Base-by-base conservation (phyloP, 2,888 invertebrate species). In the Protophormia terraenovae region DNA sequence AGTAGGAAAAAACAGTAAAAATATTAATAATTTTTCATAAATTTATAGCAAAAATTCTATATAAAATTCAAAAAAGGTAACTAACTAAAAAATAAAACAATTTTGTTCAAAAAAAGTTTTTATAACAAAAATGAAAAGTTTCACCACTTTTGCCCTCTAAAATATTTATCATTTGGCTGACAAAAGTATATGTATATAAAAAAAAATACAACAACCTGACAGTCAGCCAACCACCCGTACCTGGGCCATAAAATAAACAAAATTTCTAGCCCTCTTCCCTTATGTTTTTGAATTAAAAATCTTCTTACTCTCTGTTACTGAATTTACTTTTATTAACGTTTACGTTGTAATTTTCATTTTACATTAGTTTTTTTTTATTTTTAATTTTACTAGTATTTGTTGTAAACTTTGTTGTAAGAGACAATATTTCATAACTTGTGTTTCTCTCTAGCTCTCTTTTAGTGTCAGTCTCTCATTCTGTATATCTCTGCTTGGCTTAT, bases 121-220 rank as follows among this genome's bases (percentile, higher is more conserved):
- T 35, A 10, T n/a, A 53, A n/a, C 32, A 76, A 58, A 47, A 60
- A 53, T 47, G 24, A 50, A 84, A 75, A 75, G 73, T 72, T 81
- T 76, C 32, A 81, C 60, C 84, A 84, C 84, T 84, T 84, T 84
- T 81, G 84, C 81, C 84, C 81, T 84, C 84, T 84, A 81, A 84
- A 81, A 81, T 81, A 84, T 84, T 84, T 73, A 84, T 84, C 67
- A 84, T 77, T 53, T 77, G 60, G 60, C 77, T 72, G 62, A 45
- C 50, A 71, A 29, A 71, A 19, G 58, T 60, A 32, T 32, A 16
- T 35, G 4, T 8, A 53, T 53, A 53, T 50, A 5, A 24, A 53
- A 6, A 32, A 38, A 47, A 19, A 73, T 27, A 58, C 5, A 8
- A 4, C 24, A 62, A 62, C 8, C 38, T 38, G 14, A 75, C 47